Percentiles rank a stretch among this genome's conserved stretches.
Conservation (phyloP, 2,888 invertebrate species). For the Orchesellides sinensis region DNA sequence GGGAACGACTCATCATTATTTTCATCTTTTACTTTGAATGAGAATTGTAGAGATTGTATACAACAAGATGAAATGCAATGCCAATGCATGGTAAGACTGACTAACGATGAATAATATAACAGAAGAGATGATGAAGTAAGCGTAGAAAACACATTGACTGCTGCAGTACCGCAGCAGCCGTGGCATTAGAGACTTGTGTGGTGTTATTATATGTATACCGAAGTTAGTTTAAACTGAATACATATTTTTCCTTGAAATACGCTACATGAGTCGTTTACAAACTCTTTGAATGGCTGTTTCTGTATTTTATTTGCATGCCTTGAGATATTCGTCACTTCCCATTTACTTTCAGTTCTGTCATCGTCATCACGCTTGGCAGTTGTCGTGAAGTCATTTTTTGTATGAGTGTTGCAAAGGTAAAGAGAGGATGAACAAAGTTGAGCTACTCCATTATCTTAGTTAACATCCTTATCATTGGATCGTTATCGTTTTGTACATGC, state of each 20-base stretch:
- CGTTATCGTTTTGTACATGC: too few relatives aligned
- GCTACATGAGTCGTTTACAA: slow-evolving; percentile 16
- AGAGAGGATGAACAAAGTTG: background rate
- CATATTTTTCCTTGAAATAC: slow-evolving; percentile 37
- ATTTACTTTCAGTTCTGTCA: slow-evolving; percentile 11
- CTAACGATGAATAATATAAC: background rate
- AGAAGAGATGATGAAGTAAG: slow-evolving; percentile 3
- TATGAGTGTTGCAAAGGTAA: background rate
- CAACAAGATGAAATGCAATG: background rate
- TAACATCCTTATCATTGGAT: too few relatives aligned
- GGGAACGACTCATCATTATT: slow-evolving; percentile 14
- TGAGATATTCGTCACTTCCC: slow-evolving; percentile 33
- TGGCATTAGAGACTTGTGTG: too few relatives aligned
- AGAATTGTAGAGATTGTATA: background rate
- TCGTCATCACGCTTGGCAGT: too few relatives aligned
- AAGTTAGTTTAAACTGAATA: too few relatives aligned
- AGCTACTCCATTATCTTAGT: too few relatives aligned
- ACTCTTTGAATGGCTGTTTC: background rate
- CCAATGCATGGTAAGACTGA: too few relatives aligned
- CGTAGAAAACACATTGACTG: too few relatives aligned
- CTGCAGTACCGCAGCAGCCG: too few relatives aligned
- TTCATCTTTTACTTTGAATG: slow-evolving; percentile 1
- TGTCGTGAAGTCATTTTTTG: too few relatives aligned
- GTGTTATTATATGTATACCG: too few relatives aligned
- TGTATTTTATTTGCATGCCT: slow-evolving; percentile 37